A percentile compares a stretch with the other conserved stretches of the same genome.
phyloP scores from a whole-genome alignment of 2,888 invertebrate genomes.

The Apomyelois bistriatella region DNA sequence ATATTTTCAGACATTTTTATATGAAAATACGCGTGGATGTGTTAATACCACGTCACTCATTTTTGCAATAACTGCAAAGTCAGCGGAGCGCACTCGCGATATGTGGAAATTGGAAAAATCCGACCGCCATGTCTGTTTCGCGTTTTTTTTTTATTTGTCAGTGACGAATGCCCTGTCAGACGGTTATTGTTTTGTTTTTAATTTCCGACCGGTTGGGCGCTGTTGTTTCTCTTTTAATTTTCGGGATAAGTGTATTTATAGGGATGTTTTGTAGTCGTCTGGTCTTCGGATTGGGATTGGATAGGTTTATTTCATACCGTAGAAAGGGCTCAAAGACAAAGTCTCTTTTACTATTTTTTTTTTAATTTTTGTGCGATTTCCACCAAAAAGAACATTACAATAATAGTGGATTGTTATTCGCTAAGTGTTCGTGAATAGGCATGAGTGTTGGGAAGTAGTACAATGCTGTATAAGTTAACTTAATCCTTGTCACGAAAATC shows the following conservation, averaged over 20 bases:
- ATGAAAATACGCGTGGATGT: neutral
- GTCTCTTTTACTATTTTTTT: too few relatives aligned
- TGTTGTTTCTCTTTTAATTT: neutral
- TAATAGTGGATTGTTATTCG: too few relatives aligned
- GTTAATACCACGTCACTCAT: constrained; percentile 9
- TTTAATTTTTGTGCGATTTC: too few relatives aligned
- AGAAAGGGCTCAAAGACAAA: too few relatives aligned
- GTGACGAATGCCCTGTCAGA: constrained; percentile 5
- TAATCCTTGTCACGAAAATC: too few relatives aligned
- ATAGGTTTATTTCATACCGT: too few relatives aligned
- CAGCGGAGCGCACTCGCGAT: constrained; percentile 56
- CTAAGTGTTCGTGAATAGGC: too few relatives aligned
- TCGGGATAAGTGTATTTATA: neutral
- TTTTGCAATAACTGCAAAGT: constrained; percentile 24
- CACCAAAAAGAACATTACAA: too few relatives aligned
- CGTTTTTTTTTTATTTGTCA: constrained; percentile 19
- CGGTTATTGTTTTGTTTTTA: constrained; percentile 9
- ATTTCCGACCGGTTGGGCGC: constrained; percentile 3
- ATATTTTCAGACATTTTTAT: neutral
- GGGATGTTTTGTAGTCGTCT: neutral
- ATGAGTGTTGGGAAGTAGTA: too few relatives aligned
- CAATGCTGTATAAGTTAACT: too few relatives aligned
- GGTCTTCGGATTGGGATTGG: too few relatives aligned
- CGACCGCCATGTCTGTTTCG: constrained; percentile 34
- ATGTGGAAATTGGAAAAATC: constrained; percentile 71